Percentiles rank a stretch among this genome's conserved stretches.
Conservation (phyloP, 2,888 invertebrate genomes). For the Conops quadrifasciatus region DNA sequence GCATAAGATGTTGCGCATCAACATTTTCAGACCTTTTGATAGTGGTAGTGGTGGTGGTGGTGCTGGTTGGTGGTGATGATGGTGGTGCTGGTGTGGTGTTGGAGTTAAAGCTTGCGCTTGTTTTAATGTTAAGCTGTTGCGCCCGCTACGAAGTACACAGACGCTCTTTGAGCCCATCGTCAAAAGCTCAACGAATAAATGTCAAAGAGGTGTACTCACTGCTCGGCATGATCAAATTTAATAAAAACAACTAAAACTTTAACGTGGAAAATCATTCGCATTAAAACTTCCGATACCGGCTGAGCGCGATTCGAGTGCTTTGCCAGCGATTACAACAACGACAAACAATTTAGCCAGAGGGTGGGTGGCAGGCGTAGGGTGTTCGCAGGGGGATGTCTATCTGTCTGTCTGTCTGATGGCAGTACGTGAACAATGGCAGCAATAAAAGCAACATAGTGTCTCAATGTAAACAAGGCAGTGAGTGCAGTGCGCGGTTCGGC, state of each 20-base stretch:
- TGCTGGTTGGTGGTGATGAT: no score
- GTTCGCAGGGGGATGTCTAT: not conserved
- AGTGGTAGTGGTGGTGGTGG: no score
- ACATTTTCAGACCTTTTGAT: no score
- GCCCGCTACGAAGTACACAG: not conserved
- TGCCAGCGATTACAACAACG: not conserved
- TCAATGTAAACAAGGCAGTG: not conserved
- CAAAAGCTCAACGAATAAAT: not conserved
- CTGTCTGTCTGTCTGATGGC: not conserved
- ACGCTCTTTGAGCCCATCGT: not conserved
- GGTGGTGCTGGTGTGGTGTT: not conserved
- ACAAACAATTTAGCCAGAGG: not conserved
- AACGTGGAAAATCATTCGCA: constrained; percentile 20
- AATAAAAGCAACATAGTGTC: not conserved
- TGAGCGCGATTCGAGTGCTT: not conserved
- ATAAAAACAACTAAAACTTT: constrained; percentile 11
- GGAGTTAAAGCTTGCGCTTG: not conserved
- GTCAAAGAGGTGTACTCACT: not conserved
- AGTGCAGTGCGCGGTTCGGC: not conserved
- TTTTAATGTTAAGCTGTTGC: not conserved
- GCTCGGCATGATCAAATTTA: not conserved
- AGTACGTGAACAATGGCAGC: not conserved
- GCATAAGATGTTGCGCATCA: no score
- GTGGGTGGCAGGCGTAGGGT: not conserved
- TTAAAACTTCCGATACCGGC: not conserved